Conservation (phyloP, 2,797 vertebrate species). For the Trachops cirrhosus region DNA sequence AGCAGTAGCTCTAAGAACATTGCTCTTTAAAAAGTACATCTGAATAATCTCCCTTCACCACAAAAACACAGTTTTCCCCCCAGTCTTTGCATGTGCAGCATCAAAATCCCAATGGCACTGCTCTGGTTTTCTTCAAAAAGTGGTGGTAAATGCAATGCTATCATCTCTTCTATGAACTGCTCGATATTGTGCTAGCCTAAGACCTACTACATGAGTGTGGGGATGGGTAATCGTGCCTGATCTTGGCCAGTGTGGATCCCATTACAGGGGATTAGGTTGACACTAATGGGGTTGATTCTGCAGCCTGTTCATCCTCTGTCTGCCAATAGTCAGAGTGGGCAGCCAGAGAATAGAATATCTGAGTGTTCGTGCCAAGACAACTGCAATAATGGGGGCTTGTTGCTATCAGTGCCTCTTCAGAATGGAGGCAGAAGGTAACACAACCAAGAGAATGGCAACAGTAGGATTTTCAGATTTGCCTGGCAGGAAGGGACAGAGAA, state of each 20-base stretch:
- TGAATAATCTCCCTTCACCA: background rate
- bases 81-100: background rate
- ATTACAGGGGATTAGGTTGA: slow-evolving; percentile 67
- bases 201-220: background rate
- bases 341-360: slow-evolving; percentile 60
- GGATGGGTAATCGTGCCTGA: slow-evolving; percentile 1
- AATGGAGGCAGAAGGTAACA: background rate
- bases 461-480: background rate
- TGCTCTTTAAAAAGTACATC: background rate
- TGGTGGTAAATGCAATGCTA: slow-evolving; percentile 1
- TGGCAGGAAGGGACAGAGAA: background rate
- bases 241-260: slow-evolving; percentile 48
- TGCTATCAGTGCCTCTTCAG: background rate
- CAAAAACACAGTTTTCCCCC: background rate
- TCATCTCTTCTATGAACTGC: background rate
- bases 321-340: slow-evolving; percentile 66
- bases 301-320: slow-evolving; percentile 59
- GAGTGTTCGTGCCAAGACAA: slow-evolving; percentile 45
- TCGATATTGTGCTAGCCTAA: background rate
- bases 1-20: background rate
- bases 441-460: background rate
- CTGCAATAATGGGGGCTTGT: background rate
- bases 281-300: slow-evolving; percentile 69
- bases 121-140: slow-evolving; percentile 61
- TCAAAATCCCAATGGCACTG: background rate